A percentile compares a stretch with the other conserved stretches of the same genome.
These are phyloP conservation scores for Pithys albifrons DNA, from an alignment of 2,113 vertebrate genomes.

Conservation along the genomic window DNA sequence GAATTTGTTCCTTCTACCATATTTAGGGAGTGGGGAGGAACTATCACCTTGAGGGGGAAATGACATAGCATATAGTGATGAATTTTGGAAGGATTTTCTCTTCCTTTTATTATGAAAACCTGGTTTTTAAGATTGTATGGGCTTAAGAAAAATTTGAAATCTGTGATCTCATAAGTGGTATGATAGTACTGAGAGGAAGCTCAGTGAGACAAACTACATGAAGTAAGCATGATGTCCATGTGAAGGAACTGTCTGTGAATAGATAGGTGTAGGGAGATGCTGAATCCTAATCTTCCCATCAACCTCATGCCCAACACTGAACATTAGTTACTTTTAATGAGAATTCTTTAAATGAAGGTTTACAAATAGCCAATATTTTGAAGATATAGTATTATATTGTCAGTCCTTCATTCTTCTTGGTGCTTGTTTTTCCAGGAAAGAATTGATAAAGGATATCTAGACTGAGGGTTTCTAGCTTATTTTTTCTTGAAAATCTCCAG, in stretches of 20 bases:
- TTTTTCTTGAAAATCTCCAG: conserved; percentile 13
- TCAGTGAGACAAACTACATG: not conserved
- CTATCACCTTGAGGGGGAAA: not conserved
- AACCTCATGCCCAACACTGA: not conserved
- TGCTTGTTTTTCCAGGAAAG: not conserved
- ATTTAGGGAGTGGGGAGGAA: not conserved
- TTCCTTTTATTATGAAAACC: not conserved
- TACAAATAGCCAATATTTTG: not conserved
- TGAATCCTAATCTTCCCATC: not conserved
- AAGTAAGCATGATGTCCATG: not conserved
- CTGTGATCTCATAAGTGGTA: not conserved
- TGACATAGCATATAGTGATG: not conserved
- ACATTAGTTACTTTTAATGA: not conserved
- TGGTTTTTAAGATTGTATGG: accelerated
- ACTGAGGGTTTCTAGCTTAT: not conserved
- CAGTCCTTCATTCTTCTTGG: not conserved
- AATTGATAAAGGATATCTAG: not conserved
- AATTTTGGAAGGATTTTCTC: not conserved
- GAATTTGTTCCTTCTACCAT: not conserved
- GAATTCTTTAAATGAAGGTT: not conserved
- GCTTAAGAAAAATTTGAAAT: not conserved
- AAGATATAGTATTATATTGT: not conserved
- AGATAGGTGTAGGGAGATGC: not conserved
- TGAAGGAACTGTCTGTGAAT: not conserved
- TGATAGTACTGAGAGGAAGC: not conserved